A percentile compares a stretch with the other conserved stretches of the same genome.
These are phyloP conservation scores for Burhinus bistriatus DNA, from an alignment of 2,113 vertebrate genomes.

Conservation along the genomic window DNA sequence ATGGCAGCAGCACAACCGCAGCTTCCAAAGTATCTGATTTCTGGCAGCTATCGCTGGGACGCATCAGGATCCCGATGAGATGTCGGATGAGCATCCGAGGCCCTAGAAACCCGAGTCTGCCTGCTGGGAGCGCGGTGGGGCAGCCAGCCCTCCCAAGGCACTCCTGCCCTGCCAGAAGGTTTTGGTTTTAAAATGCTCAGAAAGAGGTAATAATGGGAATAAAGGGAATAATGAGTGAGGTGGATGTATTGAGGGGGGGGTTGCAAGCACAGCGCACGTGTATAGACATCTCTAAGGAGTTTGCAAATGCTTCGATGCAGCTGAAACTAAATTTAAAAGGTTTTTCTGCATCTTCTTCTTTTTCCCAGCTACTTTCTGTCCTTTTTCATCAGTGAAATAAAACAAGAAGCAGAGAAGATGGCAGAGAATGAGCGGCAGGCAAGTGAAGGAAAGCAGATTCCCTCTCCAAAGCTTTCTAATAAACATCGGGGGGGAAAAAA, in stretches of 20 bases:
- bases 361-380: not conserved
- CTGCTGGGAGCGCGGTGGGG: fast-evolving
- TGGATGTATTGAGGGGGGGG: fast-evolving
- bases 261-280: fast-evolving
- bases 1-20: fast-evolving
- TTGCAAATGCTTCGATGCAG: not conserved
- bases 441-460: not conserved
- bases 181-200: not conserved
- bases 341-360: not conserved
- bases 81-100: not conserved
- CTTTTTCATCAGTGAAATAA: not conserved
- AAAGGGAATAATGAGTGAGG: not conserved
- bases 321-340: not conserved
- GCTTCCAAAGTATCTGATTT: not conserved
- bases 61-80: not conserved
- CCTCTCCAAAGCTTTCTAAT: not conserved
- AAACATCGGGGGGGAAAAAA: fast-evolving
- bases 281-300: not conserved
- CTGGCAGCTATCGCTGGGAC: not conserved
- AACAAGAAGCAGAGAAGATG: not conserved
- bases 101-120: not conserved
- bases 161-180: not conserved
- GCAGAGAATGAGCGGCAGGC: not conserved
- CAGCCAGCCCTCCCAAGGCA: not conserved
- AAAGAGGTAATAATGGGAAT: not conserved